Evolutionary conservation across 1,140 invertebrate genomes (phyloP), one percentile per base, ranked within the genome.

Genomic region (Solen grandis): DNA sequence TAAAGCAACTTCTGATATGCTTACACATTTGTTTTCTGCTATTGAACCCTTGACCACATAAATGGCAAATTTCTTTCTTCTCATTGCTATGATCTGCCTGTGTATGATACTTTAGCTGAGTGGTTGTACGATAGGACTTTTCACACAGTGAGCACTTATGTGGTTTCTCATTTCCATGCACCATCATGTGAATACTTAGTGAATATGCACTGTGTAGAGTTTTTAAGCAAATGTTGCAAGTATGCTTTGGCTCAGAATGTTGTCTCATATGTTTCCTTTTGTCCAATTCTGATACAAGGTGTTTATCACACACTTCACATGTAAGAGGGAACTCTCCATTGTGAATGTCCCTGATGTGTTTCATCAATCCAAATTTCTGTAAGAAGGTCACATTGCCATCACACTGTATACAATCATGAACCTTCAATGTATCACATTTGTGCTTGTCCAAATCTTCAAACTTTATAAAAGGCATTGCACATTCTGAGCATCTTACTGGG

Each of bases 41-140:
- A 33, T 35, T 35, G 41, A 55, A 70, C 55, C 68, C 33, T 31
- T 70, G 55, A 13, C 68, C 68, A 38, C 68, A 70, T 52, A 50
- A 35, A 10, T 70, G 50, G 38, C 68, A 70, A 33, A 70, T 55
- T 16, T 70, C 50, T 25, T 70, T 55, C 16, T 46, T 66, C 14
- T 2, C 19, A 25, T 35, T 29, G 29, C 5, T 66, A 22, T 41
- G 16, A 46, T 66, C 36, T 62, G 14, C 22, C 2, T 16, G 38
- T 3, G 50, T 4, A n/a, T 66, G 62, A 25, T 41, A 22, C 29
- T 29, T 66, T 46, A 66, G n/a, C 8, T 38, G 29, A 25, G 31
- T 8, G 38, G 38, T 66, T 41, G 5, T 66, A n/a, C 38, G 22
- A 25, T 22, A 66, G 25, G 25, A 29, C 2, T 41, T 22, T 14